Conservation (phyloP, 2,113 vertebrate species). For the Datnioides undecimradiatus region DNA sequence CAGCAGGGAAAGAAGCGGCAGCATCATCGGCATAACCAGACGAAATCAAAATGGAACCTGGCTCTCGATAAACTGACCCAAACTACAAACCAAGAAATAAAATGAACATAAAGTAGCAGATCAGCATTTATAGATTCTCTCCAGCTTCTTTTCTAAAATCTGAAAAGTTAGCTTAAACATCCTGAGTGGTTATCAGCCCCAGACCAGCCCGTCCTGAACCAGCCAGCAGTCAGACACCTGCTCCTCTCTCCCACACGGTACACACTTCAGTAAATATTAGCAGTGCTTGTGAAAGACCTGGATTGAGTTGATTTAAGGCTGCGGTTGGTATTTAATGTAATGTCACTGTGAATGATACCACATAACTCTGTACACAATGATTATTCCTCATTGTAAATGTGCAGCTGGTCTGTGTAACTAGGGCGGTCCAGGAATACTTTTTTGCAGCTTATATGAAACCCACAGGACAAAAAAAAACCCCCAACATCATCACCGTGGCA, state of each 20-base stretch:
- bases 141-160: not conserved
- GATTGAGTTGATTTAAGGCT: rapidly evolving
- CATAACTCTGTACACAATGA: not conserved
- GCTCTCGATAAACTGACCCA: constrained; percentile 4
- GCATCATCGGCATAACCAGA: constrained; percentile 4
- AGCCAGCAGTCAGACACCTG: not conserved
- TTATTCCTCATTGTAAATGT: not conserved
- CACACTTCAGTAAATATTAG: not conserved
- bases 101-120: constrained; percentile 8
- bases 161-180: not conserved
- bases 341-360: not conserved
- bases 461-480: not conserved
- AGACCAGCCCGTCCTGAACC: not conserved
- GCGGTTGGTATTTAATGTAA: not conserved
- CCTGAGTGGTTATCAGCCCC: not conserved
- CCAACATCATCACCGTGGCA: constrained; percentile 15
- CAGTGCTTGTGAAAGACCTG: not conserved
- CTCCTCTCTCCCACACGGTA: too few species aligned
- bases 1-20: not conserved
- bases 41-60: constrained; percentile 22
- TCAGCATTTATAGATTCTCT: constrained; percentile 12
- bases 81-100: constrained; percentile 45
- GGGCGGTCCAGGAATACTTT: not conserved
- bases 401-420: not conserved
- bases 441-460: not conserved